These are phyloP conservation scores for Danio aesculapii DNA, from an alignment of 2,797 vertebrate genomes.

Conservation along the genomic window DNA sequence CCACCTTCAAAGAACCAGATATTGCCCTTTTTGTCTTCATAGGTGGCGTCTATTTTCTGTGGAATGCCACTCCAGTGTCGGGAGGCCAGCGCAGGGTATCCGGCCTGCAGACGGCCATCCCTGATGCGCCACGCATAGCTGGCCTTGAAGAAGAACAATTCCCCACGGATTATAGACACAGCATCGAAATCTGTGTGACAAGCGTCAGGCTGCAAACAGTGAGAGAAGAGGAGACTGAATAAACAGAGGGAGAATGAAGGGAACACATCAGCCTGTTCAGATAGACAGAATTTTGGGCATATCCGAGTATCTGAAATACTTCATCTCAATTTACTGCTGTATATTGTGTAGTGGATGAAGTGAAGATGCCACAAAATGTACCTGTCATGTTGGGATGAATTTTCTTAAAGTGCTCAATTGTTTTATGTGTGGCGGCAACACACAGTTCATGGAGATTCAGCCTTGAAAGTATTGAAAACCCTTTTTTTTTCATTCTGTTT, in stretches of 20 bases:
- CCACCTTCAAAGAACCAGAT: constrained; percentile 98
- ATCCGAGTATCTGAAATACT: too few species aligned
- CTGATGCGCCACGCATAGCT: constrained; percentile 92
- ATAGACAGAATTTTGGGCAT: too few species aligned
- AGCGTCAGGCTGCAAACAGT: constrained; percentile 68
- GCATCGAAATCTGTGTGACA: constrained; percentile 83
- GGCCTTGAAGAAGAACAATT: constrained; percentile 95
- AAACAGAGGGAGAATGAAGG: neutral
- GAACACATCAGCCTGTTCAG: too few species aligned
- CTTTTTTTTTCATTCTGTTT: too few species aligned
- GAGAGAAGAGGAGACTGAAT: constrained; percentile 14
- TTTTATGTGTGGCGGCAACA: too few species aligned
- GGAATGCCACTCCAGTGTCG: constrained; percentile 95
- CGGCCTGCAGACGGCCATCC: constrained; percentile 85
- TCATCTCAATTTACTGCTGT: too few species aligned
- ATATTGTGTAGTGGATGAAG: too few species aligned
- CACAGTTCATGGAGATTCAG: too few species aligned
- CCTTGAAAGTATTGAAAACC: too few species aligned
- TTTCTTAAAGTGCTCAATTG: too few species aligned
- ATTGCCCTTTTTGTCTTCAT: constrained; percentile 92
- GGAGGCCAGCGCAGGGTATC: constrained; percentile 91
- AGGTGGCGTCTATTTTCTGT: constrained; percentile 86
- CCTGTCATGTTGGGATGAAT: too few species aligned
- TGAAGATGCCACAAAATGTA: too few species aligned
- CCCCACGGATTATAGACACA: constrained; percentile 91